Conservation (phyloP, 2,113 vertebrate genomes). For the Bettongia penicillata region DNA sequence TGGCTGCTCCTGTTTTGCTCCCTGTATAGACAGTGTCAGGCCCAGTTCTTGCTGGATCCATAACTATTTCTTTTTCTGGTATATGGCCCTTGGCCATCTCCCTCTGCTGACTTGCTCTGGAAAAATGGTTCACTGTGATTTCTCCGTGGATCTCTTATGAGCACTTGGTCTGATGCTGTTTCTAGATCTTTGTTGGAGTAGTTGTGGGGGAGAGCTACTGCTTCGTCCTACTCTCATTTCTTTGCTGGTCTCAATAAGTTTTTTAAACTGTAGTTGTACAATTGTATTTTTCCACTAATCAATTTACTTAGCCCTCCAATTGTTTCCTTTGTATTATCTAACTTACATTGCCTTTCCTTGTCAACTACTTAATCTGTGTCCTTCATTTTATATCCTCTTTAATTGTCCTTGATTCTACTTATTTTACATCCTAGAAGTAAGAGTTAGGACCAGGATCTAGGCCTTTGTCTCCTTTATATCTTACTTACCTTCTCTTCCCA, state of each 20-base stretch:
- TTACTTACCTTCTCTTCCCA: not conserved
- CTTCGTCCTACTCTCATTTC: not conserved
- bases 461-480: not conserved
- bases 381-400: not conserved
- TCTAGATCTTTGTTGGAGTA: too few relatives aligned
- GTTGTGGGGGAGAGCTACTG: too few relatives aligned
- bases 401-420: not conserved
- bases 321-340: not conserved
- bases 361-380: not conserved
- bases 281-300: not conserved
- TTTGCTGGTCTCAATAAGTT: not conserved
- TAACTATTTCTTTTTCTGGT: too few relatives aligned
- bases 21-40: too few relatives aligned
- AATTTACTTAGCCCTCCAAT: not conserved
- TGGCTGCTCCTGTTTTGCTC: too few relatives aligned
- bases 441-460: not conserved
- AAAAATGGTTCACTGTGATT: not conserved
- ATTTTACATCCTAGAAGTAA: not conserved
- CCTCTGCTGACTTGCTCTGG: not conserved
- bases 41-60: too few relatives aligned
- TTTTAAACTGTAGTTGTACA: not conserved
- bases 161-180: too few relatives aligned
- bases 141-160: not conserved
- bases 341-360: not conserved
- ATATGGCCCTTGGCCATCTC: not conserved